phyloP scores from a whole-genome alignment of 1,140 invertebrate genomes.

The Dendroctonus ponderosae region DNA sequence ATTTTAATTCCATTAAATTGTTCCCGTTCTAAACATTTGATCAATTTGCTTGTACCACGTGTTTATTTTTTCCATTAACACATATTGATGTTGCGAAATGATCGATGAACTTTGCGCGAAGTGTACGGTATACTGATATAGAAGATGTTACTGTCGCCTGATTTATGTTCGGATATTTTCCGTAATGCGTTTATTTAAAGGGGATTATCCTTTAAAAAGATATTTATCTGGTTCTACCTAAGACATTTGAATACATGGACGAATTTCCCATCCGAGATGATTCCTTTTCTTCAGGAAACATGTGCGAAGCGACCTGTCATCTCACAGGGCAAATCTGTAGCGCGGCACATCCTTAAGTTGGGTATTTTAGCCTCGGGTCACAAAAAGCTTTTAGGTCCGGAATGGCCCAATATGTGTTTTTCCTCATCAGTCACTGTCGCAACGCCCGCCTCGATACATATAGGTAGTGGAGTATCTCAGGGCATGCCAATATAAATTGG shows the following conservation, averaged over 20 bases:
- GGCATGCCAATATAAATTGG: constrained; percentile 41
- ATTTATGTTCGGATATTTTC: too few species aligned
- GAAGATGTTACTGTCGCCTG: too few species aligned
- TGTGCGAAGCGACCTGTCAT: constrained; percentile 6
- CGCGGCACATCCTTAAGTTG: constrained; percentile 7
- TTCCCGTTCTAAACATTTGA: too few species aligned
- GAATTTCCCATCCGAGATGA: not conserved
- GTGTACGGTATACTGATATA: too few species aligned
- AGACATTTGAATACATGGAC: not conserved
- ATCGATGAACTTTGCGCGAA: too few species aligned
- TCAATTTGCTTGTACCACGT: too few species aligned
- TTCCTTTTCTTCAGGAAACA: not conserved
- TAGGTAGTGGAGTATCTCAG: constrained; percentile 41
- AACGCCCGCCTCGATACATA: constrained; percentile 35
- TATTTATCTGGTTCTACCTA: too few species aligned
- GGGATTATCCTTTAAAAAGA: too few species aligned
- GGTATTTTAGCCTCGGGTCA: constrained; percentile 6
- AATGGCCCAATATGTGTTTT: constrained; percentile 26
- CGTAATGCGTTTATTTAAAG: too few species aligned
- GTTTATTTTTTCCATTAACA: too few species aligned
- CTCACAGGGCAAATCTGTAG: not conserved
- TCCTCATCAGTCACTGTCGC: constrained; percentile 41
- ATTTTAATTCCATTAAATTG: too few species aligned
- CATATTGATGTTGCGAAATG: too few species aligned
- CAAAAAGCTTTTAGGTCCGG: constrained; percentile 27